Conservation (phyloP, 2,797 vertebrate genomes). For the Aulostomus chinensis region DNA sequence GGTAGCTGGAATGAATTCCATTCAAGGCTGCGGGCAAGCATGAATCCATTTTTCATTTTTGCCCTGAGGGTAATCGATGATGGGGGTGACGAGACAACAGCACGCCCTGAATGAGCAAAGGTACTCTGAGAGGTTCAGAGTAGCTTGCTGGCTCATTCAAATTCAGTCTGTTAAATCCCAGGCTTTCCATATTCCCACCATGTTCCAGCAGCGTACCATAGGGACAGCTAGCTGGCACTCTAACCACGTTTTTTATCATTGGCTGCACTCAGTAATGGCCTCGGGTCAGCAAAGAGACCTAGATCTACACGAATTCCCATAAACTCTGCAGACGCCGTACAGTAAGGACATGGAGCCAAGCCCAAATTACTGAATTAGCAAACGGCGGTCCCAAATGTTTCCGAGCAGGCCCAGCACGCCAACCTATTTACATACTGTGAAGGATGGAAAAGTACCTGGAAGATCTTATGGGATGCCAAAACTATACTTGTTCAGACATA, state of each 20-base stretch:
- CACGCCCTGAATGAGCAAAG: conserved; percentile 62
- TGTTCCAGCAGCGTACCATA: conserved; percentile 40
- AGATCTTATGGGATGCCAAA: too few species aligned
- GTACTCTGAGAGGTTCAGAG: conserved; percentile 57
- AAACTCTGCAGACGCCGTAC: conserved; percentile 34
- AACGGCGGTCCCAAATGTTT: not conserved
- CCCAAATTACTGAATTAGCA: too few species aligned
- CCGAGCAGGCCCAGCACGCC: not conserved
- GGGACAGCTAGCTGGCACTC: conserved; percentile 50
- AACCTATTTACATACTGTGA: conserved; percentile 6
- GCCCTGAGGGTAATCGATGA: conserved; percentile 73
- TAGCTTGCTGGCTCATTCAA: conserved; percentile 57
- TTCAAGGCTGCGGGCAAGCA: conserved; percentile 46
- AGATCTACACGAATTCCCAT: conserved; percentile 59
- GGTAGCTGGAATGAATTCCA: conserved; percentile 42
- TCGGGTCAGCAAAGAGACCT: conserved; percentile 54
- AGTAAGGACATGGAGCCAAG: conserved; percentile 33
- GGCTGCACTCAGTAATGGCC: conserved; percentile 50
- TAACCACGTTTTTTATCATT: conserved; percentile 46
- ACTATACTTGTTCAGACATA: too few species aligned
- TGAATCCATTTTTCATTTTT: conserved; percentile 74
- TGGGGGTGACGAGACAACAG: conserved; percentile 68
- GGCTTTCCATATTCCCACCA: conserved; percentile 58
- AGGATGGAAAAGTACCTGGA: conserved; percentile 3
- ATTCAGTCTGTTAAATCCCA: conserved; percentile 61